phyloP scores from a whole-genome alignment of 2,888 invertebrate genomes.

The Eledone cirrhosa region DNA sequence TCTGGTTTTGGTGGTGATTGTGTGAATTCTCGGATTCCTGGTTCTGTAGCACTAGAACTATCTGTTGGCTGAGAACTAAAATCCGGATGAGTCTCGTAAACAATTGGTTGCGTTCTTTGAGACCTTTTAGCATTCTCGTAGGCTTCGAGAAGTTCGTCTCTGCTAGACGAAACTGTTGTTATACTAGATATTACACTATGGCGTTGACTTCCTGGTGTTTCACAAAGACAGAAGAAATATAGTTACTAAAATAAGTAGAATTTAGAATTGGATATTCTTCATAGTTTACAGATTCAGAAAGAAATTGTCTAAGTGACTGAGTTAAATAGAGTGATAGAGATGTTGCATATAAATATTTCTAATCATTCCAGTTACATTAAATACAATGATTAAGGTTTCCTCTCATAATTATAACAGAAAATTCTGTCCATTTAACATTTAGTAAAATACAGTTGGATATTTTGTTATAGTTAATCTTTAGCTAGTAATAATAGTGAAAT shows the following conservation, averaged over 20 bases:
- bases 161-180: constrained; percentile 61
- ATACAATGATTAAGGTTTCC: too few species aligned
- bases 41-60: constrained; percentile 58
- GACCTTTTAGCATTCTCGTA: constrained; percentile 55
- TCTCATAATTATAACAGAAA: too few species aligned
- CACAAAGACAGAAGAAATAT: neutral
- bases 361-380: too few species aligned
- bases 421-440: too few species aligned
- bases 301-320: too few species aligned
- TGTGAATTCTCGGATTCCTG: constrained; percentile 61
- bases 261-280: too few species aligned
- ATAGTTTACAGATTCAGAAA: too few species aligned
- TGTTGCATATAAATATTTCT: too few species aligned
- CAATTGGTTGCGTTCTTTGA: constrained; percentile 54
- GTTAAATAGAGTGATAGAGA: too few species aligned
- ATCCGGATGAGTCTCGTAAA: constrained; percentile 53
- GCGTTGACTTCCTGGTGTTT: constrained; percentile 52
- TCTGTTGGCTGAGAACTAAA: constrained; percentile 57
- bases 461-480: too few species aligned
- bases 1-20: constrained; percentile 62
- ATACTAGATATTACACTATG: constrained; percentile 61
- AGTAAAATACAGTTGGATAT: too few species aligned
- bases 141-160: constrained; percentile 60
- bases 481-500: too few species aligned
- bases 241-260: neutral